Evolutionary conservation across 2,797 vertebrate genomes (phyloP).

Genomic region (Danio choprae): DNA sequence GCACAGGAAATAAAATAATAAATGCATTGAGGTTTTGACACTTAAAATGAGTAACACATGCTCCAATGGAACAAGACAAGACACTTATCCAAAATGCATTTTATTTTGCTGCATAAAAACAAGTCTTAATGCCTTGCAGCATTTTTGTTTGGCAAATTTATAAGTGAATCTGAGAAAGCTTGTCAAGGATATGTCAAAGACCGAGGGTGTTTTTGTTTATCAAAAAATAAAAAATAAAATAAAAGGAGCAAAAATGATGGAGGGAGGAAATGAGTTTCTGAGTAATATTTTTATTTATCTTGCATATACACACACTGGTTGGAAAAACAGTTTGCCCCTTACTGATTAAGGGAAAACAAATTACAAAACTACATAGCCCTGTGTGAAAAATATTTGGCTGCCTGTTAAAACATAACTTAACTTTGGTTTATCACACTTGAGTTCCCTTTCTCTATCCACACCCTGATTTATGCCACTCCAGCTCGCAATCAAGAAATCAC

Average conservation of each 20-base stretch:
- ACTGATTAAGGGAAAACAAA: too few species aligned
- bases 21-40: not conserved
- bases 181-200: not conserved
- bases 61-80: not conserved
- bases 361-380: too few species aligned
- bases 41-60: not conserved
- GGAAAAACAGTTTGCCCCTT: too few species aligned
- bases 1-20: constrained; percentile 13
- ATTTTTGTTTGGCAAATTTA: not conserved
- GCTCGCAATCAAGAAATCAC: too few species aligned
- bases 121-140: not conserved
- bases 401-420: too few species aligned
- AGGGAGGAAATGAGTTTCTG: too few species aligned
- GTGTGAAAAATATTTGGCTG: too few species aligned
- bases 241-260: not conserved
- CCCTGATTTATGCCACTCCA: too few species aligned
- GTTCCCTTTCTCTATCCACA: too few species aligned
- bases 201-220: not conserved
- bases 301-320: too few species aligned
- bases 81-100: not conserved
- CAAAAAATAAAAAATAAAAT: not conserved
- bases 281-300: too few species aligned
- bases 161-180: not conserved
- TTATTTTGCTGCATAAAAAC: not conserved
- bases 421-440: too few species aligned